phyloP scores from a whole-genome alignment of 2,113 vertebrate genomes.

The Centropristis striata region DNA sequence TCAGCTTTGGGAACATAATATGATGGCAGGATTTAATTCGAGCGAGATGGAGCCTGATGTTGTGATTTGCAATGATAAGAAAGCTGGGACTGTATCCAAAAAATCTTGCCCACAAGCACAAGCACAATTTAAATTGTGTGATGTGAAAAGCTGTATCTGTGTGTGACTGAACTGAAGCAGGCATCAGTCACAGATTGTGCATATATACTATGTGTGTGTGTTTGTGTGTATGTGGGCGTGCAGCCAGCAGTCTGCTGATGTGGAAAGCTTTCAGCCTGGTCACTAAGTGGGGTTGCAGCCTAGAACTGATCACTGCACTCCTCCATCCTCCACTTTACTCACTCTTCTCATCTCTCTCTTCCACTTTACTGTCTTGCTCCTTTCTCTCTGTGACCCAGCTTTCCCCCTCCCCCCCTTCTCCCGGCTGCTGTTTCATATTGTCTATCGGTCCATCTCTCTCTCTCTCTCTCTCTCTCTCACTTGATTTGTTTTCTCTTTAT shows the following conservation, averaged over 20 bases:
- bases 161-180: slow-evolving; percentile 7
- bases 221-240: slow-evolving; percentile 24
- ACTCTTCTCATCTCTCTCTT: slow-evolving; percentile 32
- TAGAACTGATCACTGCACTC: slow-evolving; percentile 56
- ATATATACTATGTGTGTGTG: slow-evolving; percentile 7
- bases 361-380: slow-evolving; percentile 5
- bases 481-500: slow-evolving; percentile 52
- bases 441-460: slow-evolving; percentile 37
- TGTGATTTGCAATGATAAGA: slow-evolving; percentile 47
- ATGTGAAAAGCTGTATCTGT: slow-evolving; percentile 20
- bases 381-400: background rate
- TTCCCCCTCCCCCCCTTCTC: background rate
- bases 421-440: slow-evolving; percentile 31
- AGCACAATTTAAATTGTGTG: slow-evolving; percentile 18
- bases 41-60: slow-evolving; percentile 30
- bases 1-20: too few relatives aligned
- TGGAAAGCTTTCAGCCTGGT: slow-evolving; percentile 64
- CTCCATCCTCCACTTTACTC: slow-evolving; percentile 44
- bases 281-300: slow-evolving; percentile 64
- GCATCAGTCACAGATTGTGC: slow-evolving; percentile 14
- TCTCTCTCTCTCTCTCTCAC: too few relatives aligned
- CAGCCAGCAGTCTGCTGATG: slow-evolving; percentile 49
- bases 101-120: slow-evolving; percentile 17
- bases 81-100: slow-evolving; percentile 21
- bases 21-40: too few relatives aligned